Percentiles rank a stretch among this genome's conserved stretches.
These are phyloP conservation scores for Melanargia galathea DNA, from an alignment of 2,888 invertebrate species.

Conservation along the genomic window DNA sequence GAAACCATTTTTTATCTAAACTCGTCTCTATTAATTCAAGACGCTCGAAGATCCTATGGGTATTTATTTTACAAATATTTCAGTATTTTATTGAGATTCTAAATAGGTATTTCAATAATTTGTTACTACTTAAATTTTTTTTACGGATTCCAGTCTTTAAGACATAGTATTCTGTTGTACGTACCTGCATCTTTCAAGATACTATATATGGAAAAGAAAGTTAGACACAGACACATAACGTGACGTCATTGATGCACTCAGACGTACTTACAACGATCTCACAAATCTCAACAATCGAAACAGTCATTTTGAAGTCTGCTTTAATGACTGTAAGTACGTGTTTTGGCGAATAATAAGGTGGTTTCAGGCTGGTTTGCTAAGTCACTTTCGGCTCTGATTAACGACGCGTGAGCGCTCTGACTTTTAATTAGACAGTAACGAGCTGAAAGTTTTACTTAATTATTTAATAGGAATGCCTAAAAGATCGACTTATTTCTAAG, in stretches of 20 bases:
- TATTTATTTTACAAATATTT: neutral
- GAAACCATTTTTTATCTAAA: neutral
- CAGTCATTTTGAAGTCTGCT: neutral
- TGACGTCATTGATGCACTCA: neutral
- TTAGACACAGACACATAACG: conserved; percentile 2
- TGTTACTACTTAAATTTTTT: no score
- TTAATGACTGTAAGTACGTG: conserved; percentile 1
- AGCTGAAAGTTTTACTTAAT: conserved; percentile 71
- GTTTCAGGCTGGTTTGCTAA: conserved; percentile 46
- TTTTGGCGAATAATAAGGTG: conserved; percentile 23
- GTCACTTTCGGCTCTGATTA: conserved; percentile 70
- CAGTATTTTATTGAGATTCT: neutral
- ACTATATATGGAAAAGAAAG: conserved; percentile 4
- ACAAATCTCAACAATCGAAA: neutral
- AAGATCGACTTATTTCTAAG: conserved; percentile 44
- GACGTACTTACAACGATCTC: neutral
- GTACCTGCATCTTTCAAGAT: neutral
- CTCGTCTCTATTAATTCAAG: neutral
- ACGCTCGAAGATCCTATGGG: neutral
- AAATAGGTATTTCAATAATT: no score
- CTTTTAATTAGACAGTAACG: conserved; percentile 71
- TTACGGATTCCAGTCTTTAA: no score
- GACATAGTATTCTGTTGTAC: no score
- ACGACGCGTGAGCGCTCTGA: conserved; percentile 48
- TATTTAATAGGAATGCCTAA: conserved; percentile 63